These are phyloP conservation scores for Exaiptasia diaphana DNA, from an alignment of 64 coral and sea anemone species.

Conservation along the genomic window DNA sequence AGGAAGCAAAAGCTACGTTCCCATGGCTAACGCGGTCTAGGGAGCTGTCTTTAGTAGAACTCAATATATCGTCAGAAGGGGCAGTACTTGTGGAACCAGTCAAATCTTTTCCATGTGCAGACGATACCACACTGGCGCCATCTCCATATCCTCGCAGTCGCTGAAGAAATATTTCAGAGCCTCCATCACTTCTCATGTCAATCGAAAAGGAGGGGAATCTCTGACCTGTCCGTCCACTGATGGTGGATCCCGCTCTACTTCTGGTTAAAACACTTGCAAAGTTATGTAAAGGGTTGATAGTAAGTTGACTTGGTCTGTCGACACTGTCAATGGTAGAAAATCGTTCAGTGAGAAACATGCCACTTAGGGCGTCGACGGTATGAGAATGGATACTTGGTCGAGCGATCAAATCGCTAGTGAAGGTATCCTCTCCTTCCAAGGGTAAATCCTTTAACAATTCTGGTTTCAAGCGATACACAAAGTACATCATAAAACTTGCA, in stretches of 20 bases:
- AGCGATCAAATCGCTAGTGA: constrained; percentile 1
- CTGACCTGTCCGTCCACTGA: not conserved
- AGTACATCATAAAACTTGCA: constrained; percentile 9
- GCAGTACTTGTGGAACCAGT: no score
- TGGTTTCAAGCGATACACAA: constrained; percentile 42
- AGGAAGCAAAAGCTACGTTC: no score
- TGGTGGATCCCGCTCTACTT: not conserved
- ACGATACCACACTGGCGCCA: no score
- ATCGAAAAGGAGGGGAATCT: not conserved
- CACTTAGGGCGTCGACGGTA: constrained; percentile 48
- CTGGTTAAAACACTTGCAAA: not conserved
- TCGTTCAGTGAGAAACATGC: constrained; percentile 44
- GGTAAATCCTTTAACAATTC: not conserved
- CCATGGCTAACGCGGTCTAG: no score
- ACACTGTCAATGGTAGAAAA: not conserved
- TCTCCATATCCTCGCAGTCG: not conserved
- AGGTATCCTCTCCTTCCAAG: not conserved
- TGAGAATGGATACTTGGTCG: constrained; percentile 48
- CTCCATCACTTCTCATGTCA: not conserved
- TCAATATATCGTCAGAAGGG: no score
- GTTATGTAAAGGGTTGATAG: not conserved
- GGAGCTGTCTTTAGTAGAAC: no score
- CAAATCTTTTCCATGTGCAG: no score
- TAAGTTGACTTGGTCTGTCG: not conserved
- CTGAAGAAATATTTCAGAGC: not conserved